Percentiles rank a stretch among this genome's conserved stretches.
These are phyloP conservation scores for Trematomus bernacchii DNA, from an alignment of 2,797 vertebrate genomes.

Conservation along the genomic window DNA sequence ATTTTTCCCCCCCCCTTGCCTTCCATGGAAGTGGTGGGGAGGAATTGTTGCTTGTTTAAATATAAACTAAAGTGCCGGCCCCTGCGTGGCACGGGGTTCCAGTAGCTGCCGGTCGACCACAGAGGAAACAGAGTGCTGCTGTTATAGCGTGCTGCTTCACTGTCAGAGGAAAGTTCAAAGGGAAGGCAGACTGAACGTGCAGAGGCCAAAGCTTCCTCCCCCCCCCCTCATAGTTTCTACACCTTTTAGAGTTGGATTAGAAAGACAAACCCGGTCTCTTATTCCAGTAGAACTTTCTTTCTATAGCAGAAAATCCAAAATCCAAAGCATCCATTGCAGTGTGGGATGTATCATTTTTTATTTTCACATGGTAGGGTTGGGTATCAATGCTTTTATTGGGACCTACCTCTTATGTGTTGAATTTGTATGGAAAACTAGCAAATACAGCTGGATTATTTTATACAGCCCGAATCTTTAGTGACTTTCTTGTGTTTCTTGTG, in stretches of 20 bases:
- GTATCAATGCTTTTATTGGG: background rate
- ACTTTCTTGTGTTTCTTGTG: no score
- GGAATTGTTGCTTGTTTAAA: constrained; percentile 86
- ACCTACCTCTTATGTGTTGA: background rate
- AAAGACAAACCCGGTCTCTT: constrained; percentile 48
- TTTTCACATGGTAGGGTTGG: background rate
- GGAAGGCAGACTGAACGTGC: constrained; percentile 52
- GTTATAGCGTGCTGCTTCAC: constrained; percentile 71
- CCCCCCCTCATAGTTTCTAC: constrained; percentile 58
- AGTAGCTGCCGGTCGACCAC: constrained; percentile 81
- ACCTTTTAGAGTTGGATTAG: constrained; percentile 50
- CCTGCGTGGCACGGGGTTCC: constrained; percentile 73
- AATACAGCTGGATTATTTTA: no score
- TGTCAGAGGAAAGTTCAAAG: constrained; percentile 66
- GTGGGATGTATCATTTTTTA: background rate
- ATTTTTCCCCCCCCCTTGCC: constrained; percentile 54
- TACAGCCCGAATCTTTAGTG: no score
- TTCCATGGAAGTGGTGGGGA: constrained; percentile 80
- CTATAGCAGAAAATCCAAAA: background rate
- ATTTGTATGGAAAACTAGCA: background rate
- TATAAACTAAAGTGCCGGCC: constrained; percentile 81
- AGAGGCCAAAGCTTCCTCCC: constrained; percentile 62
- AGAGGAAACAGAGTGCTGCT: constrained; percentile 83
- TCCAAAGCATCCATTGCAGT: background rate
- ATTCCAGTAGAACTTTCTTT: constrained; percentile 19